Percentiles rank a stretch among this genome's conserved stretches.
Evolutionary conservation across 2,113 vertebrate species (phyloP).

Genomic region (Odobenus rosmarus): DNA sequence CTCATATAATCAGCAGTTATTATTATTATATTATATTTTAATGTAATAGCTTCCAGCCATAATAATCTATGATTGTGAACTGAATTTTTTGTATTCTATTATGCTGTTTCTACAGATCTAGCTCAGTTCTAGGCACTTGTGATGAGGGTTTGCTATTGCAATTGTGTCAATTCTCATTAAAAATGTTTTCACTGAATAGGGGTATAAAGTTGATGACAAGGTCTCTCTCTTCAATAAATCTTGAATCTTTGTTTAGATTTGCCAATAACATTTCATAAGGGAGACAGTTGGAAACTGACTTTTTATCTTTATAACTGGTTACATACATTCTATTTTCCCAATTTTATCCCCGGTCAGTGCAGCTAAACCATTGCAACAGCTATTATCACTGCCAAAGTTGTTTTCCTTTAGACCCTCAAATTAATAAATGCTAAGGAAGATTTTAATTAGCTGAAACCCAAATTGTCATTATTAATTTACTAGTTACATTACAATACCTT

Average conservation of each 20-base stretch:
- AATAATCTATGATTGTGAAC: neutral
- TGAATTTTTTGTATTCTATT: neutral
- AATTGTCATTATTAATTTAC: constrained; percentile 89
- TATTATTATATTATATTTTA: neutral
- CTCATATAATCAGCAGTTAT: neutral
- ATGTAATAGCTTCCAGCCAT: neutral
- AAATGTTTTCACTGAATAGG: constrained; percentile 23
- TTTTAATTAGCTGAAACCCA: constrained; percentile 87
- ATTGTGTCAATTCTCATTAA: neutral
- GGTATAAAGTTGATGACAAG: neutral
- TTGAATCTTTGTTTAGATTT: constrained; percentile 16
- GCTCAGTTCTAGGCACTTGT: neutral
- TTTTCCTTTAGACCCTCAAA: constrained; percentile 78
- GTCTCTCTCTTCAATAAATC: neutral
- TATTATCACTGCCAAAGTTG: constrained; percentile 73
- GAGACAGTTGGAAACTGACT: neutral
- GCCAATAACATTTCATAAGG: neutral
- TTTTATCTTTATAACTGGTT: constrained; percentile 34
- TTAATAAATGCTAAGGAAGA: constrained; percentile 82
- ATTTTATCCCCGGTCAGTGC: neutral
- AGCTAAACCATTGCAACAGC: constrained; percentile 63
- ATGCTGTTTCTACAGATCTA: neutral
- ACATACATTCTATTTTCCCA: neutral
- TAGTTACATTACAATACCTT: constrained; percentile 83
- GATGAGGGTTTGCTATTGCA: neutral